These are phyloP conservation scores for Pinctada fucata DNA, from an alignment of 2,888 invertebrate species.

Conservation along the genomic window DNA sequence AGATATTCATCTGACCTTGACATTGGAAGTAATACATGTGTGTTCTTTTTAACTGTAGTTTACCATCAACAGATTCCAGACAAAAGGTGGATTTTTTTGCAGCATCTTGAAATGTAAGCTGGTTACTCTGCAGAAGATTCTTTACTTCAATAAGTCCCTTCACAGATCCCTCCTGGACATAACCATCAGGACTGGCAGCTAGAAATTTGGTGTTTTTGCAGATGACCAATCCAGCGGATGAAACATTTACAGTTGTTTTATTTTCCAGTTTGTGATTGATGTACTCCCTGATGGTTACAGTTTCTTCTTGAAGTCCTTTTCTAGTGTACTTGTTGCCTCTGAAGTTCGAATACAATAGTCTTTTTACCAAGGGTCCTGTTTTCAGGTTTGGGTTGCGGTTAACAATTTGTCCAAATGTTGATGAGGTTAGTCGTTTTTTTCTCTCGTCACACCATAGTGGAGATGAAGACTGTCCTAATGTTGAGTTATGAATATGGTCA, in stretches of 20 bases:
- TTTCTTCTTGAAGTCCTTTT: constrained; percentile 26
- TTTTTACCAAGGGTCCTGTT: constrained; percentile 12
- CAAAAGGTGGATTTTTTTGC: constrained; percentile 31
- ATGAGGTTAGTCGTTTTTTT: too few species aligned
- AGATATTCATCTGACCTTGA: constrained; percentile 32
- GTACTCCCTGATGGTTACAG: constrained; percentile 37
- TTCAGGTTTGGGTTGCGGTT: neutral
- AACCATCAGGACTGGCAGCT: constrained; percentile 39
- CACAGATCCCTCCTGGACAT: constrained; percentile 7
- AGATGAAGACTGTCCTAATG: too few species aligned
- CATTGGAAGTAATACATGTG: constrained; percentile 38
- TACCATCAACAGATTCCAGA: constrained; percentile 20
- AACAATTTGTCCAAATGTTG: too few species aligned
- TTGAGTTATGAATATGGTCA: too few species aligned
- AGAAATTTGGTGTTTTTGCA: constrained; percentile 18
- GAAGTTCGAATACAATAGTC: constrained; percentile 26
- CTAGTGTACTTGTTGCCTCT: constrained; percentile 24
- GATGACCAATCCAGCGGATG: constrained; percentile 26
- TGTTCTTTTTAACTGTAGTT: constrained; percentile 29
- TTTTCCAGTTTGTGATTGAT: constrained; percentile 24
- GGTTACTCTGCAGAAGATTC: constrained; percentile 34
- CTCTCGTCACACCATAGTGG: too few species aligned
- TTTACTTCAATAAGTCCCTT: constrained; percentile 25
- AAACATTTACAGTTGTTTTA: constrained; percentile 20
- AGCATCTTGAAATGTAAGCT: constrained; percentile 20